Conservation (phyloP, 1,140 invertebrate species). For the Penaeus chinensis region DNA sequence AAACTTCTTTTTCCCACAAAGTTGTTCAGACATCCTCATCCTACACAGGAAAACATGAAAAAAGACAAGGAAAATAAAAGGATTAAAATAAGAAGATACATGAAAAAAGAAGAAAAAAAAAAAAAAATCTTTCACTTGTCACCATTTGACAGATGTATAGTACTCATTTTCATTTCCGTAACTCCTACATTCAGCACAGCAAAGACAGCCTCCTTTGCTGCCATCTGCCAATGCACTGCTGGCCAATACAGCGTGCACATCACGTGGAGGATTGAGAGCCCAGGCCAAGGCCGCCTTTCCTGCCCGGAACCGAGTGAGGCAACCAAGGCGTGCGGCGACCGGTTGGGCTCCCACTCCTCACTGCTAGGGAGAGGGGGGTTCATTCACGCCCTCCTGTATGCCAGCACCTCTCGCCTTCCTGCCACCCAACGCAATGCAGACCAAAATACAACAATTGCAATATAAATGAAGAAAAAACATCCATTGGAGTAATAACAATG, state of each 20-base stretch:
- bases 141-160: constrained; percentile 53
- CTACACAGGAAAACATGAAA: constrained; percentile 25
- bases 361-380: constrained; percentile 32
- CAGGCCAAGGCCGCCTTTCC: constrained; percentile 8
- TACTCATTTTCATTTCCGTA: constrained; percentile 44
- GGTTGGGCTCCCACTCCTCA: constrained; percentile 22
- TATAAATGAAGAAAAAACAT: no score
- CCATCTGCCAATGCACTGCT: constrained; percentile 50
- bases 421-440: constrained; percentile 46
- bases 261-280: constrained; percentile 20
- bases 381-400: constrained; percentile 28
- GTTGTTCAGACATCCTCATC: constrained; percentile 58
- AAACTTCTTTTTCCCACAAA: constrained; percentile 47
- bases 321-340: neutral
- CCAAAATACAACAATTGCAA: constrained; percentile 3
- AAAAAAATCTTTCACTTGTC: constrained; percentile 2
- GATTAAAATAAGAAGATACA: constrained; percentile 1
- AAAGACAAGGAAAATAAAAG: constrained; percentile 39
- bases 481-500: no score
- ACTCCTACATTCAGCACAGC: constrained; percentile 54
- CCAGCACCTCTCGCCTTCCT: constrained; percentile 56
- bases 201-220: constrained; percentile 54
- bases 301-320: neutral
- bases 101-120: constrained; percentile 38
- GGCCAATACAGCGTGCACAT: constrained; percentile 55